phyloP scores from a whole-genome alignment of 2,113 vertebrate species.

The Heterochromis multidens region DNA sequence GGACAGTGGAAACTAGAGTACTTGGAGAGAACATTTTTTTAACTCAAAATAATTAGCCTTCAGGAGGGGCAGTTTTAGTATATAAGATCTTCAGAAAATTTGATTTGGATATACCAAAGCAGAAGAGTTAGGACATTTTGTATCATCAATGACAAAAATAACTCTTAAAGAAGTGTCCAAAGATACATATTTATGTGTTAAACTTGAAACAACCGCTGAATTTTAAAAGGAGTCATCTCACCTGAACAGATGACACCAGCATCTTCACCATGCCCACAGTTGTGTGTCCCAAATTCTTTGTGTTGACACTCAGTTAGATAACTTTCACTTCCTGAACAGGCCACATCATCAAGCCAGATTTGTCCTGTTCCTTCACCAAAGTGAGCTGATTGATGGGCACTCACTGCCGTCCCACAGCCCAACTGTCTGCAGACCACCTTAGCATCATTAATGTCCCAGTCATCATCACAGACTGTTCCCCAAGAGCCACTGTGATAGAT shows the following conservation, averaged over 20 bases:
- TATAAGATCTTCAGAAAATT: not conserved
- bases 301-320: not conserved
- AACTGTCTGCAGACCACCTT: not conserved
- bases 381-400: rapidly evolving
- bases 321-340: not conserved
- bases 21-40: not conserved
- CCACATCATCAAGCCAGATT: not conserved
- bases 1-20: not conserved
- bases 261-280: not conserved
- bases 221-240: not conserved
- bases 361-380: not conserved
- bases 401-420: rapidly evolving
- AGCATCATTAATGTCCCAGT: not conserved
- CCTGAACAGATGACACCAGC: not conserved
- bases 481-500: not conserved
- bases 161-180: not conserved
- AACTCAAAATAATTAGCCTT: too few species aligned
- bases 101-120: not conserved
- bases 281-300: not conserved
- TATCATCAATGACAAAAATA: not conserved
- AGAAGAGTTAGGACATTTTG: not conserved
- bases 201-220: not conserved
- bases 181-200: not conserved
- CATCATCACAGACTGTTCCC: not conserved
- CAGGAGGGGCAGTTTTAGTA: too few species aligned